Conservation (phyloP, 2,797 vertebrate species). For the Bucorvus abyssinicus region DNA sequence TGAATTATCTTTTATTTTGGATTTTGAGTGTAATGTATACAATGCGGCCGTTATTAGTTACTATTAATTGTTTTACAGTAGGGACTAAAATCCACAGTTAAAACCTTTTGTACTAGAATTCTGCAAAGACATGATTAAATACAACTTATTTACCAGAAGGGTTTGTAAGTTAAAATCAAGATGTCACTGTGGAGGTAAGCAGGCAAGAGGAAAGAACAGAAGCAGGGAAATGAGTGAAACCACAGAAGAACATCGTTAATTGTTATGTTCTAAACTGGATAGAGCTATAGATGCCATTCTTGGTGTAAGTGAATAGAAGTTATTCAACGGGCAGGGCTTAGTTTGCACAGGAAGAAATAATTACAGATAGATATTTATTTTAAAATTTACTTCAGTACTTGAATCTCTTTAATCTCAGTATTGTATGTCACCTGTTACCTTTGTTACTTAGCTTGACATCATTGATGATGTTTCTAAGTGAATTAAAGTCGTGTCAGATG, state of each 20-base stretch:
- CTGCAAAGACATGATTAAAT: not conserved
- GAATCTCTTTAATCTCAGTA: not conserved
- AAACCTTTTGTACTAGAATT: not conserved
- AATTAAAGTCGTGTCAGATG: not conserved
- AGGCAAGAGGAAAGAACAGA: not conserved
- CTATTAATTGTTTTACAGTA: not conserved
- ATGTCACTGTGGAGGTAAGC: not conserved
- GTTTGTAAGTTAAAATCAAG: not conserved
- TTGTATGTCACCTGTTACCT: not conserved
- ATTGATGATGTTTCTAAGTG: not conserved
- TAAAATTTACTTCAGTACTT: not conserved
- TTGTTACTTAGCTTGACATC: not conserved
- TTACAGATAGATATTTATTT: not conserved
- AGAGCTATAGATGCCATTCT: not conserved
- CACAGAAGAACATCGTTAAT: not conserved
- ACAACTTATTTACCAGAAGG: not conserved
- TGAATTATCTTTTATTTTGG: slow-evolving; percentile 23
- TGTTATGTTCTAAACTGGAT: not conserved
- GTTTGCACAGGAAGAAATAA: not conserved
- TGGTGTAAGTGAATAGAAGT: not conserved
- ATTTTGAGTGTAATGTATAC: slow-evolving; percentile 1
- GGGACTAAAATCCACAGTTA: not conserved
- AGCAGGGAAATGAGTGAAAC: slow-evolving; percentile 4
- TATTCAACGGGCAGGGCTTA: not conserved
- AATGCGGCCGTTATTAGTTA: not conserved